phyloP scores from a whole-genome alignment of 1,140 invertebrate genomes.

The Radopholus similis region DNA sequence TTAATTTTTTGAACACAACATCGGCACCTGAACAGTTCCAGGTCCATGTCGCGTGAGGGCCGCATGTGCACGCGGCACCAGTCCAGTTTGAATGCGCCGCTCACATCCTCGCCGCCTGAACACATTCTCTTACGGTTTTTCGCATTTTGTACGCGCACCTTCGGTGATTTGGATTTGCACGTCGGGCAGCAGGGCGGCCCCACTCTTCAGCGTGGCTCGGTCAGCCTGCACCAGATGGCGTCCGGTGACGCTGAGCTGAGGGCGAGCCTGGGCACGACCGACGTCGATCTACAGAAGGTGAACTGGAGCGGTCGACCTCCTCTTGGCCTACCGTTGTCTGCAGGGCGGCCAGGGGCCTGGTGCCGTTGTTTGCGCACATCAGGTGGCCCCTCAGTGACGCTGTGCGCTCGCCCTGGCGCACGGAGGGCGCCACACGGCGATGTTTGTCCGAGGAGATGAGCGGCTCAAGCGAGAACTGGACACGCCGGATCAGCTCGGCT shows the following conservation, averaged over 20 bases:
- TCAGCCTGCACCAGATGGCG: slow-evolving; percentile 41
- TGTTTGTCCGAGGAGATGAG: slow-evolving; percentile 39
- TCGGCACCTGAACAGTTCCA: slow-evolving; percentile 60
- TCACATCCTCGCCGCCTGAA: slow-evolving; percentile 39
- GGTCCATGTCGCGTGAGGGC: slow-evolving; percentile 57
- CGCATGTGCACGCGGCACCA: slow-evolving; percentile 57
- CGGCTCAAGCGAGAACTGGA: slow-evolving; percentile 3
- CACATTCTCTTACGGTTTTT: background rate
- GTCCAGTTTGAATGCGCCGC: slow-evolving; percentile 45
- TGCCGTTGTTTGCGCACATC: slow-evolving; percentile 30
- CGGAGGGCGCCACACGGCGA: slow-evolving; percentile 27
- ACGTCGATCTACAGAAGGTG: slow-evolving; percentile 6
- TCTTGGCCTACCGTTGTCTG: slow-evolving; percentile 28
- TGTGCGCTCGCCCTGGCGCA: slow-evolving; percentile 33
- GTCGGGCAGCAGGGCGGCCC: slow-evolving; percentile 51
- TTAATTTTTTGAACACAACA: too few relatives aligned
- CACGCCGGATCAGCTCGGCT: slow-evolving; percentile 33
- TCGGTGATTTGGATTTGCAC: slow-evolving; percentile 52
- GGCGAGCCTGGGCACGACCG: background rate
- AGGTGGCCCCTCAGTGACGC: slow-evolving; percentile 35
- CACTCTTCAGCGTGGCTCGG: slow-evolving; percentile 43
- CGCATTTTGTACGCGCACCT: background rate
- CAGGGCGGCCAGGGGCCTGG: slow-evolving; percentile 31
- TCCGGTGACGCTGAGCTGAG: slow-evolving; percentile 47
- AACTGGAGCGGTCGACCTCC: background rate